Evolutionary conservation across 2,888 invertebrate genomes (phyloP).

Genomic region (Phortica okadai): DNA sequence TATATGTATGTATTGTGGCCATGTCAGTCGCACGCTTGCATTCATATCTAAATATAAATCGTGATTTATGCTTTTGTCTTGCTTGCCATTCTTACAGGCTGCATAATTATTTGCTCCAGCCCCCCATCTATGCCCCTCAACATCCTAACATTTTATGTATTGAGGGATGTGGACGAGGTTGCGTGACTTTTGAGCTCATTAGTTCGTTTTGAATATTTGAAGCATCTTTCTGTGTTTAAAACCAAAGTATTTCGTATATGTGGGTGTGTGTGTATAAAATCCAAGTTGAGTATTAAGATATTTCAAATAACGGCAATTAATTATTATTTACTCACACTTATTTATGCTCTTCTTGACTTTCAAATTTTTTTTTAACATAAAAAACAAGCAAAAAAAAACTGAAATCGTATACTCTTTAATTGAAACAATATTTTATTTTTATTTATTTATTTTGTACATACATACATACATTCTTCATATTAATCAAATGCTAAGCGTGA

Average conservation of each 20-base stretch:
- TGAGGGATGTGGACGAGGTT: neutral
- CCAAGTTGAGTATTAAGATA: too few relatives aligned
- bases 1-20: slow-evolving; percentile 34
- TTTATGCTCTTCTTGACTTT: neutral
- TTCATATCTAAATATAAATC: neutral
- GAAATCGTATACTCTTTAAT: neutral
- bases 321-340: too few relatives aligned
- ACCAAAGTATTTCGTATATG: neutral
- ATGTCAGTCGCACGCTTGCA: slow-evolving; percentile 20
- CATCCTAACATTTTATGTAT: neutral
- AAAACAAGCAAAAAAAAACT: neutral
- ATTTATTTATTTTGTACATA: neutral
- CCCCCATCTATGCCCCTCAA: too few relatives aligned
- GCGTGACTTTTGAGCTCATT: slow-evolving; percentile 21
- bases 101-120: slow-evolving; percentile 18
- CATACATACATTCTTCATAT: neutral
- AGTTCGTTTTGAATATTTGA: neutral
- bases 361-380: slow-evolving; percentile 3
- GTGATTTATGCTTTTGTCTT: slow-evolving; percentile 6
- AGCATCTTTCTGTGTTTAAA: neutral
- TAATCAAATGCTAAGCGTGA: neutral
- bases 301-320: too few relatives aligned
- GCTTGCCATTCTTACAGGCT: neutral
- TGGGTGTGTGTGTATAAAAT: too few relatives aligned
- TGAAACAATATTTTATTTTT: slow-evolving; percentile 1